Evolutionary conservation across 1,140 invertebrate genomes (phyloP), one percentile per base, ranked within the genome.

Genomic region (Acromyrmex charruanus): DNA sequence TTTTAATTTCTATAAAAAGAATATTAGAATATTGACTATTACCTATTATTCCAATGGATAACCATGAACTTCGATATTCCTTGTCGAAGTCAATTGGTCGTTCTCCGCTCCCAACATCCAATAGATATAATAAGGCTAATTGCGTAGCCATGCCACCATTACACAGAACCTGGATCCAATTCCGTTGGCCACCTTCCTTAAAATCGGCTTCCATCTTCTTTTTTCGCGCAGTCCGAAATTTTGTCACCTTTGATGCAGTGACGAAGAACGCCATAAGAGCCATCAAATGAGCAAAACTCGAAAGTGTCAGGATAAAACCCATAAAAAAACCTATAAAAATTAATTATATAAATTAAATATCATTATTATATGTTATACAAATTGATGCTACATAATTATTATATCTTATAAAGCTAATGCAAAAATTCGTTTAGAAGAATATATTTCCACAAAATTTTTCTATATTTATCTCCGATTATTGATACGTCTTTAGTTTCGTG

Each of bases 131-230:
- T 55, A 98, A 89, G 0, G 97, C 97, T 58, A 99, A 94, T 90
- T 98, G 96, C 6, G 97, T 96, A 18, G 98, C 98, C 96, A 98
- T 97, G 12, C 98, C 98, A 10, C 97, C 97, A 96, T 99, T 99
- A 93, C 98, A 98, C 0, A 99, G 92, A 5, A 99, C 98, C 94
- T 99, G 98, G 9, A 98, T 95, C 98, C 98, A 99, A 94, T 98
- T 98, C 89, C 98, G 96, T 93, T 98, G 97, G 0, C 98, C 98
- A 90, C 97, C 98, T 96, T 98, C 97, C 95, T 98, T 98, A 90
- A 97, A 98, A 90, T 98, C 97, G 61, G 96, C 95, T 94, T 99
- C 98, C 72, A 98, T 92, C 91, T 97, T 97, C 58, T 94, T 96
- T 94, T 99, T 99, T 75, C 96, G 92, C 55, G 97, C 89, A 9